Percentiles rank a stretch among this genome's conserved stretches.
These are phyloP conservation scores for Lutjanus campechanus DNA, from an alignment of 2,797 vertebrate species.

Conservation along the genomic window DNA sequence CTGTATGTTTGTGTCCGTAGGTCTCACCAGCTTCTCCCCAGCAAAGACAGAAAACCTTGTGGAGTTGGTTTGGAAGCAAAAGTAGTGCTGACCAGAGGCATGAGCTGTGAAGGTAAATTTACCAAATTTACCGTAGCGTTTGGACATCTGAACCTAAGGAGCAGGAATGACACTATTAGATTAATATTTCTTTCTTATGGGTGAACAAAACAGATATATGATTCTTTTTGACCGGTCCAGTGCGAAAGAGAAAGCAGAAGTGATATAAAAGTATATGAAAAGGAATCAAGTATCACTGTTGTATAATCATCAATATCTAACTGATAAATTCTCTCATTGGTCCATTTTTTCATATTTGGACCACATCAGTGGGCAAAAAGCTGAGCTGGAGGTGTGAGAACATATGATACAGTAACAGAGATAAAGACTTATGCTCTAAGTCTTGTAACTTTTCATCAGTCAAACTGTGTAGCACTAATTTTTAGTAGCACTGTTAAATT, in stretches of 20 bases:
- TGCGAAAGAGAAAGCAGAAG: neutral
- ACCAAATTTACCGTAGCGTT: constrained; percentile 88
- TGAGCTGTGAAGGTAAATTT: constrained; percentile 92
- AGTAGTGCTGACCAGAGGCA: constrained; percentile 87
- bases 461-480: no score
- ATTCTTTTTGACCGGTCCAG: neutral
- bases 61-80: constrained; percentile 94
- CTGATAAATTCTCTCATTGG: neutral
- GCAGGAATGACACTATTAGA: constrained; percentile 19
- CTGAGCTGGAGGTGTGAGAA: neutral
- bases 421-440: neutral
- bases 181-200: neutral
- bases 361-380: neutral
- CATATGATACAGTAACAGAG: neutral
- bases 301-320: neutral
- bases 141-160: constrained; percentile 87
- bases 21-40: constrained; percentile 89
- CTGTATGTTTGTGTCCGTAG: constrained; percentile 23
- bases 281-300: neutral
- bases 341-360: neutral
- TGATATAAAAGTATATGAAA: neutral
- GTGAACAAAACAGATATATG: neutral
- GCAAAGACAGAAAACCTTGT: constrained; percentile 88
- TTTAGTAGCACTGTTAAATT: neutral
- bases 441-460: no score